Evolutionary conservation across 2,113 vertebrate genomes (phyloP).

Genomic region (Halichoerus grypus): DNA sequence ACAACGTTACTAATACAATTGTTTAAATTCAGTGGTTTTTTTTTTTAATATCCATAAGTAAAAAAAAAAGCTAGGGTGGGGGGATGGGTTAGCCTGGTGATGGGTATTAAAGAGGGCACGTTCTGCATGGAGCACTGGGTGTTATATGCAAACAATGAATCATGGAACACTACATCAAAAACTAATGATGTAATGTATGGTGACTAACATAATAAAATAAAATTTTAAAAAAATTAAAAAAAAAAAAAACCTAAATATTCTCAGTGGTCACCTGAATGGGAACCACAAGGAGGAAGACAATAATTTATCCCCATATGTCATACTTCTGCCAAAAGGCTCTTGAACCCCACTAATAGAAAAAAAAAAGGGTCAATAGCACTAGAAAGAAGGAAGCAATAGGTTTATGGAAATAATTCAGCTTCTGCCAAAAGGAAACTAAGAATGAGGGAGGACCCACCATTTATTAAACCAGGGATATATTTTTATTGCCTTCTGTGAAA

Average conservation of each 20-base stretch:
- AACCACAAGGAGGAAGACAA: neutral
- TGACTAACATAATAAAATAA: too few species aligned
- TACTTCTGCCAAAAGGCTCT: neutral
- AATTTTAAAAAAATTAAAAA: neutral
- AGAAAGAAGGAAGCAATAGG: neutral
- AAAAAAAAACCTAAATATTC: neutral
- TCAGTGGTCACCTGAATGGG: neutral
- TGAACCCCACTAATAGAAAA: neutral
- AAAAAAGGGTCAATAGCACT: neutral
- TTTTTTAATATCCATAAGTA: neutral
- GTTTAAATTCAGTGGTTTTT: neutral
- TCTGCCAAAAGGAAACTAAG: constrained; percentile 52
- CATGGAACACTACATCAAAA: too few species aligned
- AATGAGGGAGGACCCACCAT: neutral
- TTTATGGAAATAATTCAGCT: neutral
- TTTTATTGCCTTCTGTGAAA: constrained; percentile 22
- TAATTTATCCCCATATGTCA: neutral
- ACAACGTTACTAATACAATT: neutral
- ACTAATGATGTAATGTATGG: too few species aligned
- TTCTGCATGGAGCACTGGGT: too few species aligned
- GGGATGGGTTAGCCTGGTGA: too few species aligned
- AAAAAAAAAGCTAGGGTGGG: neutral
- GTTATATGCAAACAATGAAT: too few species aligned
- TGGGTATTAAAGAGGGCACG: too few species aligned
- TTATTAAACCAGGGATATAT: constrained; percentile 7